These are phyloP conservation scores for Sterna hirundo DNA, from an alignment of 2,113 vertebrate genomes.

Conservation along the genomic window DNA sequence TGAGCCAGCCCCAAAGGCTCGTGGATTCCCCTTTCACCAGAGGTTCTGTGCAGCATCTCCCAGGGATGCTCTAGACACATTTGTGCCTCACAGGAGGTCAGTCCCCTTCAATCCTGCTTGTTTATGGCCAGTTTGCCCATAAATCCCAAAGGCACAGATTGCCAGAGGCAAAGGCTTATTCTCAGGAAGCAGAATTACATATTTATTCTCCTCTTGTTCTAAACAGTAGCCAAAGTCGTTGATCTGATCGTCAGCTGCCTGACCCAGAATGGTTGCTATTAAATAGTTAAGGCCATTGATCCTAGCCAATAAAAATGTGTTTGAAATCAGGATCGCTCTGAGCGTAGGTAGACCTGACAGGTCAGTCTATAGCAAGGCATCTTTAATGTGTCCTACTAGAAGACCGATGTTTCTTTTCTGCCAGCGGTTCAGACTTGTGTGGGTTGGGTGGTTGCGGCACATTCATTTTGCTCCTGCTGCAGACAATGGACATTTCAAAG, in stretches of 20 bases:
- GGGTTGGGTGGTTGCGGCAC: background rate
- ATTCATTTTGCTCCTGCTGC: constrained; percentile 23
- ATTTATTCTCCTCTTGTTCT: background rate
- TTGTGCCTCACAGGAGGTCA: background rate
- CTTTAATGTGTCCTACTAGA: background rate
- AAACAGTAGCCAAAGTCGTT: background rate
- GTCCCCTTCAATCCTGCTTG: background rate
- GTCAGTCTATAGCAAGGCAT: background rate
- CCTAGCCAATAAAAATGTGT: background rate
- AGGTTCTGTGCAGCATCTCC: background rate
- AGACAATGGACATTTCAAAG: constrained; percentile 41
- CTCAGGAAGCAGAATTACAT: background rate
- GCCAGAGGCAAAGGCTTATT: background rate
- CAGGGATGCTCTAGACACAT: background rate
- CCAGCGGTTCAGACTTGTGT: background rate
- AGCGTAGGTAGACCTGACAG: background rate
- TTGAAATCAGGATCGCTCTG: background rate
- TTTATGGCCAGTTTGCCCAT: background rate
- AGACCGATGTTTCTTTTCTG: background rate
- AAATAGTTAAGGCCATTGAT: background rate
- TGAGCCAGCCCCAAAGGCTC: background rate
- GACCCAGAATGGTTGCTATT: background rate
- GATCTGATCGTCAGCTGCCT: background rate
- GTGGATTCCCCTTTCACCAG: background rate
- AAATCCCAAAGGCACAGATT: background rate